Conservation (phyloP, 2,113 vertebrate species). For the Lipotes vexillifer region DNA sequence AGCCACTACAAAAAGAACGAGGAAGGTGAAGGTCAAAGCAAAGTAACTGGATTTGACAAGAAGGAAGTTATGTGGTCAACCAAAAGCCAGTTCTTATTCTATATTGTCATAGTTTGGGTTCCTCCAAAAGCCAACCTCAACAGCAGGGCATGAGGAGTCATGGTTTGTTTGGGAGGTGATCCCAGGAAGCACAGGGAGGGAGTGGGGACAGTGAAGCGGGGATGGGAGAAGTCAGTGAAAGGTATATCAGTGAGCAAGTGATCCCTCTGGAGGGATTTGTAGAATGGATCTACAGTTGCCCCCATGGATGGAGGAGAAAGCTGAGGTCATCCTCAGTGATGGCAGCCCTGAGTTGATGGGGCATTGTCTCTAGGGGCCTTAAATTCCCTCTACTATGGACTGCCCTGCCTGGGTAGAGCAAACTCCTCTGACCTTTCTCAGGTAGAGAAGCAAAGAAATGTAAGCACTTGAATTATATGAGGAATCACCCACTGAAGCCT, state of each 20-base stretch:
- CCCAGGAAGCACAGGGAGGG: not conserved
- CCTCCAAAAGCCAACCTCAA: not conserved
- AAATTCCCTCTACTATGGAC: not conserved
- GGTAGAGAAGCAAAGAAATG: not conserved
- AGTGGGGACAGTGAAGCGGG: not conserved
- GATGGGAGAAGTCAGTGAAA: not conserved
- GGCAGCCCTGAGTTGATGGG: not conserved
- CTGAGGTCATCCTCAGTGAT: not conserved
- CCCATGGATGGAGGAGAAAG: not conserved
- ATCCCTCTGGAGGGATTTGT: too few relatives aligned
- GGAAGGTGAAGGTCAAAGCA: not conserved
- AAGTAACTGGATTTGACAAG: not conserved
- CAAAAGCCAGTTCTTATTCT: not conserved
- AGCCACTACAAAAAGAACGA: not conserved
- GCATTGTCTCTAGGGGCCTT: not conserved
- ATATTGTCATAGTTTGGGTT: not conserved
- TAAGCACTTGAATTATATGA: not conserved
- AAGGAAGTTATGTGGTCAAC: not conserved
- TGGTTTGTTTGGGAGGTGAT: not conserved
- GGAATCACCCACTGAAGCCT: not conserved
- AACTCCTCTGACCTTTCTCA: not conserved
- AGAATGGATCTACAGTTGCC: not conserved
- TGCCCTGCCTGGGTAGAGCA: not conserved
- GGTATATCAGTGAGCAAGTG: not conserved
- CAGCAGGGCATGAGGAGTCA: not conserved